phyloP scores from a whole-genome alignment of 2,113 vertebrate genomes.

The Nycticryphes semicollaris region DNA sequence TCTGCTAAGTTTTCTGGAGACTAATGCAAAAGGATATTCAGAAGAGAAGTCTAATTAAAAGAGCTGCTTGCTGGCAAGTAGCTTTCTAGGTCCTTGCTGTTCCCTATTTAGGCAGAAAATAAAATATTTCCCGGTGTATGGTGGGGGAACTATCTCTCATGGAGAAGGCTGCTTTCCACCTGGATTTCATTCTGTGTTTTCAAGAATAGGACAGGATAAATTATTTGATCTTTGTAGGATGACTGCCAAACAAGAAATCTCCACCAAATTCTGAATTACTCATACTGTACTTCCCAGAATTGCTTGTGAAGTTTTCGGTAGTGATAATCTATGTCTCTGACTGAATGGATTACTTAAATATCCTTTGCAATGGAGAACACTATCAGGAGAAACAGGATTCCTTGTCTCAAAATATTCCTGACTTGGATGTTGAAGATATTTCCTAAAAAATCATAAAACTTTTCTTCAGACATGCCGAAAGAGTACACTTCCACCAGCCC shows the following conservation, averaged over 20 bases:
- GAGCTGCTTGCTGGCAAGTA: neutral
- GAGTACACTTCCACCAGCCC: neutral
- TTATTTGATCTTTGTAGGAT: neutral
- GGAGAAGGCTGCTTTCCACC: neutral
- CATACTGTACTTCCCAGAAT: neutral
- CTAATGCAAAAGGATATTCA: neutral
- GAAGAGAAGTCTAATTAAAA: conserved; percentile 29
- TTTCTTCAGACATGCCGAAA: neutral
- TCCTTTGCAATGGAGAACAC: neutral
- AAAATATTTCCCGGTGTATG: conserved; percentile 3
- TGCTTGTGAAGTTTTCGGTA: neutral
- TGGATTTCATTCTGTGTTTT: conserved; percentile 19
- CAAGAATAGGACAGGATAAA: neutral
- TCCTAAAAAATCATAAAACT: neutral
- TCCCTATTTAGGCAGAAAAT: neutral
- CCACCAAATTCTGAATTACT: neutral
- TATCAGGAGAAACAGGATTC: neutral
- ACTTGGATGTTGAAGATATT: neutral
- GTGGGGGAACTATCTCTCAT: neutral
- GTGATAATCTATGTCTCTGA: neutral
- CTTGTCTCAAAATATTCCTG: neutral
- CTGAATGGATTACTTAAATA: neutral
- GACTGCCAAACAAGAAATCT: neutral
- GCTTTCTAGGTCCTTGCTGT: neutral
- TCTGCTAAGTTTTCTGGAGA: conserved; percentile 49